Base-by-base conservation (phyloP, 2,888 invertebrate species). In the Pyrochroa serraticornis region DNA sequence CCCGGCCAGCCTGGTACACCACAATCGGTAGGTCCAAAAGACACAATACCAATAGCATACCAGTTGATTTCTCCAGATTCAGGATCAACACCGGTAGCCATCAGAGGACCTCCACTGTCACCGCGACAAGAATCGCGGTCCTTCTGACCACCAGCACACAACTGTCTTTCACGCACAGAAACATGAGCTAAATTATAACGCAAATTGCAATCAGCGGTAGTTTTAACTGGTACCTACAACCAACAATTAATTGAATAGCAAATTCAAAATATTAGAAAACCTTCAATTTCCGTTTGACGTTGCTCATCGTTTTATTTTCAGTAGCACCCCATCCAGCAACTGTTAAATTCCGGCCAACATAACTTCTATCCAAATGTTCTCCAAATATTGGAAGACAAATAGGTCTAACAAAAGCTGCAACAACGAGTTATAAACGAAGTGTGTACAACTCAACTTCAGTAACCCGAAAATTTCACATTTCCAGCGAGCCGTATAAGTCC, bases 271-370 rank as follows among this genome's bases (percentile, higher is more conserved):
- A 22, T 3, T 5, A n/a, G 65, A 65, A 69, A 67, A 79, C 79
- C 56, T 71, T 55, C 8, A 85, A 68, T 71, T 85, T 83, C 38
- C 84, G 64, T 66, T 83, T 83, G 7, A 82, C 63, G 38, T 79
- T 75, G 30, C 83, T 83, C 7, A 78, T 78, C 0, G 80, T 79
- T 37, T 68, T 71, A 0, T 63, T 76, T 67, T 86, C 85, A 0
- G 86, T 86, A 71, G 81, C 84, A 6, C 88, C 88, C 88, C 88
- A 88, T 6, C 87, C 87, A 8, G 86, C 85, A 0, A 85, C 84
- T 43, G 76, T 79, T 60, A 86, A 72, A 7, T 78, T 79, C 14
- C 78, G 67, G 0, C 81, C 81, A 47, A 73, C 81, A 42, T 79
- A 82, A 1, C 75, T 70, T 31, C 79, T 75, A 0, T 60, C 69